Percentiles rank a stretch among this genome's conserved stretches.
Conservation (phyloP, 2,888 invertebrate species). For the Cremastobaeus sp. region DNA sequence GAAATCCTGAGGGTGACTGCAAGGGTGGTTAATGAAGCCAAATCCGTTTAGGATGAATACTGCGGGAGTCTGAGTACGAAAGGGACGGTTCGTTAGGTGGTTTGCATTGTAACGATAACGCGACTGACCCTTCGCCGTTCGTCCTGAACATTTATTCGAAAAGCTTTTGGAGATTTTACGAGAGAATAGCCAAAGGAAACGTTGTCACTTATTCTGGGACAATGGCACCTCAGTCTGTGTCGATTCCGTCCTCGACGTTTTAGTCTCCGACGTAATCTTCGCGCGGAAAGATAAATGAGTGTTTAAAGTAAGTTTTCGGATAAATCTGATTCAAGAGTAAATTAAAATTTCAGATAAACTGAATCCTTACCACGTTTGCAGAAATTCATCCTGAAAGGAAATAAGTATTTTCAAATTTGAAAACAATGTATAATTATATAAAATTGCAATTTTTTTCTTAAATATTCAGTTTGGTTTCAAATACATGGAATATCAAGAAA, state of each 20-base stretch:
- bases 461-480: no score
- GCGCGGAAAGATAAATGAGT: slow-evolving; percentile 35
- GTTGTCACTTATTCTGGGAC: slow-evolving; percentile 46
- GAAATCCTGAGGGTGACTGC: slow-evolving; percentile 65
- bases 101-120: slow-evolving; percentile 71
- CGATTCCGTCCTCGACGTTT: slow-evolving; percentile 41
- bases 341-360: no score
- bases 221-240: slow-evolving; percentile 41
- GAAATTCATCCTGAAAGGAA: no score
- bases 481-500: no score
- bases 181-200: slow-evolving; percentile 50
- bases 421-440: no score
- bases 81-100: slow-evolving; percentile 73
- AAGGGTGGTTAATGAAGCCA: slow-evolving; percentile 76
- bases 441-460: no score
- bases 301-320: slow-evolving; percentile 29
- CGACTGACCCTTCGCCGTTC: slow-evolving; percentile 53
- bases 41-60: slow-evolving; percentile 77
- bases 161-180: slow-evolving; percentile 57
- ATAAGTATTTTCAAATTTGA: no score
- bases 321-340: no score
- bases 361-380: no score
- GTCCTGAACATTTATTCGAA: slow-evolving; percentile 51
- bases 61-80: slow-evolving; percentile 65
- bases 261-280: slow-evolving; percentile 33